Evolutionary conservation across 2,797 vertebrate genomes (phyloP).

Genomic region (Setipinna tenuifilis): DNA sequence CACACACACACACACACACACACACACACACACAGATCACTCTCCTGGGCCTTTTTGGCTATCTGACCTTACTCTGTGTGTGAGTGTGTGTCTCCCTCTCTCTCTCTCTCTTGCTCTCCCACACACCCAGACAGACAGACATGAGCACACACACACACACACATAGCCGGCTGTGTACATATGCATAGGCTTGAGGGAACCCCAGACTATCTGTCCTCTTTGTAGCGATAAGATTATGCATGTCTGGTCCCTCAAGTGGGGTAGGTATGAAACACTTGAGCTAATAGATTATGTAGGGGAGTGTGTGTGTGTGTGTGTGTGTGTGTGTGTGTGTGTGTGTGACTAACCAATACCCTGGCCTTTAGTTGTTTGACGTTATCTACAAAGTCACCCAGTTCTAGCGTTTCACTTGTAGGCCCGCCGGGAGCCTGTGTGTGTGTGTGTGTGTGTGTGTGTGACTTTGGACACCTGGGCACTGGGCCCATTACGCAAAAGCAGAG

Average conservation of each 20-base stretch:
- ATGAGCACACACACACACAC: background rate
- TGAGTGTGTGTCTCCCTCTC: background rate
- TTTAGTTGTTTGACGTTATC: background rate
- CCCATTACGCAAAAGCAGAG: background rate
- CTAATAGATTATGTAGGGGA: background rate
- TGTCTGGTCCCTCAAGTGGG: slow-evolving; percentile 15
- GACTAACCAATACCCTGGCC: background rate
- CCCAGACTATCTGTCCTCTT: slow-evolving; percentile 4
- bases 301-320: too few relatives aligned
- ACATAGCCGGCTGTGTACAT: background rate
- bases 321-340: background rate
- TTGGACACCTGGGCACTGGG: slow-evolving; percentile 21
- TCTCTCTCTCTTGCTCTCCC: background rate
- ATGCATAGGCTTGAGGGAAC: background rate
- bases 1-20: background rate
- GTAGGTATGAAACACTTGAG: slow-evolving; percentile 17
- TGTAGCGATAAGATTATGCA: slow-evolving; percentile 3
- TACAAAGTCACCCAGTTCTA: background rate
- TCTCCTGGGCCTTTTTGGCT: background rate
- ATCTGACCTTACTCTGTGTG: slow-evolving; percentile 5
- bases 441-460: background rate
- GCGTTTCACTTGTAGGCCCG: background rate
- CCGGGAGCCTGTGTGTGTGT: background rate
- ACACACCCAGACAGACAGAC: background rate
- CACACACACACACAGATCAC: slow-evolving; percentile 18